phyloP scores from a whole-genome alignment of 2,797 vertebrate species.

The Helarctos malayanus region DNA sequence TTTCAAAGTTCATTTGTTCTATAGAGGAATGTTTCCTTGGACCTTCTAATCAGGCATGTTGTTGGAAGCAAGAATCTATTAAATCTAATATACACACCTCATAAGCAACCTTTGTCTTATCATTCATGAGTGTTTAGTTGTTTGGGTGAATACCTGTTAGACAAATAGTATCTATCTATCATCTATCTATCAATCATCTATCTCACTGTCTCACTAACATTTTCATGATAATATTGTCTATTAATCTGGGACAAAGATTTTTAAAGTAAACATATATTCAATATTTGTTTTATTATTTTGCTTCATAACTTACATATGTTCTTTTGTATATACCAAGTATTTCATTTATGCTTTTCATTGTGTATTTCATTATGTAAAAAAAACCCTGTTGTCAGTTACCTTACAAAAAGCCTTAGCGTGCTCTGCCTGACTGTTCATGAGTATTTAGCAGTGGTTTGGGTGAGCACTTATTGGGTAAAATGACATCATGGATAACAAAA shows the following conservation, averaged over 20 bases:
- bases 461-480: background rate
- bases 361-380: background rate
- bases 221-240: background rate
- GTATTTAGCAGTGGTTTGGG: background rate
- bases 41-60: background rate
- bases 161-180: background rate
- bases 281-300: slow-evolving; percentile 14
- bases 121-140: background rate
- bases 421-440: background rate
- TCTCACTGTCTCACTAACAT: background rate
- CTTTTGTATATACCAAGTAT: background rate
- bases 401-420: background rate
- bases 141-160: background rate
- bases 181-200: background rate
- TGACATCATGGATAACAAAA: background rate
- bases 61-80: slow-evolving; percentile 1
- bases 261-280: background rate
- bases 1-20: background rate
- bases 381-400: background rate
- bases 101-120: background rate
- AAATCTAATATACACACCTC: background rate
- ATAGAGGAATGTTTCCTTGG: background rate
- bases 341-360: background rate
- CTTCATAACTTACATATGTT: background rate
- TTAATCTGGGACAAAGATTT: background rate